Base-by-base conservation (phyloP, 1,140 invertebrate genomes). In the Anastatus disparis region DNA sequence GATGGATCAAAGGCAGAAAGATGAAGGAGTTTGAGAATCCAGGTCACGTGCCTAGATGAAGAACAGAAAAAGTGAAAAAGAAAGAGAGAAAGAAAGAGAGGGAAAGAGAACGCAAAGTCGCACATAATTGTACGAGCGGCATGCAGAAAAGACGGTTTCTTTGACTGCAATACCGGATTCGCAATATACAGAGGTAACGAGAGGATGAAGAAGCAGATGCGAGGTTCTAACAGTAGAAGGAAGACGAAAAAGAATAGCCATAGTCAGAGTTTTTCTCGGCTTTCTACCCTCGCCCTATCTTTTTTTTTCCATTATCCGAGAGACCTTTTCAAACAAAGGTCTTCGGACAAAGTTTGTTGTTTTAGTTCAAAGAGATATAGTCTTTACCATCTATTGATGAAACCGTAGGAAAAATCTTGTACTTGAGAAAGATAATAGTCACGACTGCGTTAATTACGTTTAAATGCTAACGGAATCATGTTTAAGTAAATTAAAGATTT, bases 51-150 rank as follows among this genome's bases (percentile, higher is more conserved):
- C 50, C 17, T 50, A 17, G 31, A 50, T 48, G n/a, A n/a, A 17
- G 26, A 52, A 13, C n/a, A n/a, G n/a, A n/a, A n/a, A n/a, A n/a
- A n/a, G n/a, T n/a, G n/a, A n/a, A n/a, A n/a, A n/a, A n/a, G n/a
- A 59, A 20, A 42, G 17, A 2, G 10, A 59, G 56, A 20, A 7
- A 55, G n/a, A 55, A 17, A 29, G 53, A 55, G 35, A 59, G 38
- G 22, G 56, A 9, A n/a, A 59, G 35, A 42, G 20, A 8, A 13
- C 31, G 52, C 70, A 31, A 42, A 61, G 35, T 56, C 73, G 63
- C 72, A 71, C 74, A 77, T 78, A 78, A 78, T 78, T 78, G 71
- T 76, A 72, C 74, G 65, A 66, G 62, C 63, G 64, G 59, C 70
- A 74, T 73, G 70, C 73, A 68, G 70, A 75, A 58, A 65, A 76